Evolutionary conservation across 2,797 vertebrate genomes (phyloP).

Genomic region (Furcifer pardalis): DNA sequence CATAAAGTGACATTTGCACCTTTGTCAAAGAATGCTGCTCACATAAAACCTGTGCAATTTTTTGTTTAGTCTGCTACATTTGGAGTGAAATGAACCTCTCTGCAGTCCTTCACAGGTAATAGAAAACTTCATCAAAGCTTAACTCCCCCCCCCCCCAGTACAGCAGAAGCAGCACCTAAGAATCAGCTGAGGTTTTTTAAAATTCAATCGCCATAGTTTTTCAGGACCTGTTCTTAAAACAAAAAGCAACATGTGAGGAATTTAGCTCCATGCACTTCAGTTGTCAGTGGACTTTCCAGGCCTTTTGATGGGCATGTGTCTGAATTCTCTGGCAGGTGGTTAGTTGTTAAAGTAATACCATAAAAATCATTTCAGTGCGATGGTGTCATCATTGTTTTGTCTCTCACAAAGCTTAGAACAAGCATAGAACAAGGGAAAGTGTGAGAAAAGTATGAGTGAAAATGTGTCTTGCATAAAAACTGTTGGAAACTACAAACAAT

Average conservation of each 20-base stretch:
- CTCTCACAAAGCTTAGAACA: neutral
- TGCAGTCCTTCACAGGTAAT: slow-evolving; percentile 42
- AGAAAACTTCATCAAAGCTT: slow-evolving; percentile 39
- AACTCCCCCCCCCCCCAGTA: slow-evolving; percentile 20
- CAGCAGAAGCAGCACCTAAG: slow-evolving; percentile 19
- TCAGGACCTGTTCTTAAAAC: slow-evolving; percentile 11
- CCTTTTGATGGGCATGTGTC: neutral
- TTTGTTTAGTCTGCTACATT: slow-evolving; percentile 37
- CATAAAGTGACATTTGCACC: slow-evolving; percentile 46
- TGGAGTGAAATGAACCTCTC: slow-evolving; percentile 36
- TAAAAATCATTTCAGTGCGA: neutral
- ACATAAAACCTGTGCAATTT: no score
- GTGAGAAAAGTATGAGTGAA: neutral
- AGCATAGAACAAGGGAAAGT: neutral
- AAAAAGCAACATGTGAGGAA: neutral
- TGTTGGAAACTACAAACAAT: neutral
- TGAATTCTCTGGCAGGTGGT: accelerated
- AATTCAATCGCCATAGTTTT: neutral
- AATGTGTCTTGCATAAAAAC: neutral
- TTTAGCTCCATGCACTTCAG: neutral
- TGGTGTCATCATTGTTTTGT: neutral
- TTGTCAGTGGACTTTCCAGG: neutral
- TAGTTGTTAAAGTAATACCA: neutral
- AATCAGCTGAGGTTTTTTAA: slow-evolving; percentile 17
- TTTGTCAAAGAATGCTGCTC: slow-evolving; percentile 43